Evolutionary conservation across 2,797 vertebrate genomes (phyloP), one percentile per base, ranked within the genome.

Genomic region (Enteromius mattozi): DNA sequence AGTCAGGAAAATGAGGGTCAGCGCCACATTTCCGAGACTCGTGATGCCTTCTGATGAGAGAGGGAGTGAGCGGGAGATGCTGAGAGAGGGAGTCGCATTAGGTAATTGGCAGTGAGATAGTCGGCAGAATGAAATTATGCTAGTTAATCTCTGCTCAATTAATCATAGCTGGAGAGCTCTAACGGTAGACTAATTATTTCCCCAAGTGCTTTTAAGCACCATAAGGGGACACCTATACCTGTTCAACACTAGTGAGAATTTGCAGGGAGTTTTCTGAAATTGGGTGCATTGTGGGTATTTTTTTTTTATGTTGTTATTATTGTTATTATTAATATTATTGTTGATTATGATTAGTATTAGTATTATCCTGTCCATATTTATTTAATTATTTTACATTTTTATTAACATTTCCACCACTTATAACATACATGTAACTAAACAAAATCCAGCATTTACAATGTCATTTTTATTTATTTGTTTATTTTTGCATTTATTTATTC

Each of bases 101-200:
- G 91, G 91, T 95, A 94, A 95, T 94, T 94, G 93, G 92, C 92
- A 88, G 90, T 88, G 90, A 93, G 92, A 94, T 94, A 87, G 90
- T 92, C 94, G 91, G 90, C 92, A 91, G 92, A 94, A 95, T 94
- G 90, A 93, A 94, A 95, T 93, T 93, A 94, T 94, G 92, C 92
- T 89, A 90, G 93, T 94, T 95, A 95, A 95, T 95, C 93, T 93
- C 90, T 90, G 88, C 87, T 92, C 92, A 93, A 94, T 95, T 94
- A 95, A 95, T 95, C 93, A 95, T 91, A 91, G 88, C 88, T 90
- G 89, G 92, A 93, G 93, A 92, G 88, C 87, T 90, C 91, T 79
- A 89, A 83, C 88, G 88, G 88, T 92, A 91, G 91, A 91, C 92
- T 92, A 91, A 93, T 94, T 92, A 94, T 91, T 89, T 89, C 74